A percentile compares a stretch with the other conserved stretches of the same genome.
phyloP scores from a whole-genome alignment of 1,140 invertebrate species.

The Stegodyphus dumicola region DNA sequence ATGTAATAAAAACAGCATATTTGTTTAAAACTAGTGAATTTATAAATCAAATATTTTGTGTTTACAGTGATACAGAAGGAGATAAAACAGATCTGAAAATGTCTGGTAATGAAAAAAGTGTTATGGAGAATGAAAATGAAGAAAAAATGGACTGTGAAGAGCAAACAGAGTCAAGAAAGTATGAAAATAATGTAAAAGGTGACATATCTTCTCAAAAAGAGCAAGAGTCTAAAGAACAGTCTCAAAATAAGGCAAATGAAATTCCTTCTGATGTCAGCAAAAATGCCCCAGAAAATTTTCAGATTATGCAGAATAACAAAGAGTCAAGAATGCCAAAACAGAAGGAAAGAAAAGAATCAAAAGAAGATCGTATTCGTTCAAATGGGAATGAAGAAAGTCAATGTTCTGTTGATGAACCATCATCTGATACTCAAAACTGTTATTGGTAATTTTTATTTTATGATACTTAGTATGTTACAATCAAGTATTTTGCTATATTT shows the following conservation, averaged over 20 bases:
- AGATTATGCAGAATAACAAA: slow-evolving; percentile 33
- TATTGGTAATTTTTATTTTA: slow-evolving; percentile 49
- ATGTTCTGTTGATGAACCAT: slow-evolving; percentile 51
- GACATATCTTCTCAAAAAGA: neutral
- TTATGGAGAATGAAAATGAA: neutral
- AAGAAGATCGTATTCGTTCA: neutral
- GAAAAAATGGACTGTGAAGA: slow-evolving; percentile 28
- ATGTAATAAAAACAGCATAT: no score
- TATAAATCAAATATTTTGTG: no score
- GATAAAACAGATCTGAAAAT: no score
- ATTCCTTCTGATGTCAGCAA: neutral
- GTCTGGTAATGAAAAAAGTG: neutral
- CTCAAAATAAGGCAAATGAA: neutral
- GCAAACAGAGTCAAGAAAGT: neutral
- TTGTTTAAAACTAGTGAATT: no score
- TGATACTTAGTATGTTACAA: neutral
- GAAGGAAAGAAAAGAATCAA: neutral
- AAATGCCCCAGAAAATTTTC: slow-evolving; percentile 36
- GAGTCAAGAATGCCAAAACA: slow-evolving; percentile 7
- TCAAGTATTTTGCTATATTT: no score
- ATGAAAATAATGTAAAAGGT: neutral
- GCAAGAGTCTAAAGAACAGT: neutral
- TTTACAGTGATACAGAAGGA: no score
- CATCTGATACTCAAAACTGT: slow-evolving; percentile 40
- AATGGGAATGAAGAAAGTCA: slow-evolving; percentile 54